Conservation (phyloP, 2,888 invertebrate genomes). For the Hypena proboscidalis region DNA sequence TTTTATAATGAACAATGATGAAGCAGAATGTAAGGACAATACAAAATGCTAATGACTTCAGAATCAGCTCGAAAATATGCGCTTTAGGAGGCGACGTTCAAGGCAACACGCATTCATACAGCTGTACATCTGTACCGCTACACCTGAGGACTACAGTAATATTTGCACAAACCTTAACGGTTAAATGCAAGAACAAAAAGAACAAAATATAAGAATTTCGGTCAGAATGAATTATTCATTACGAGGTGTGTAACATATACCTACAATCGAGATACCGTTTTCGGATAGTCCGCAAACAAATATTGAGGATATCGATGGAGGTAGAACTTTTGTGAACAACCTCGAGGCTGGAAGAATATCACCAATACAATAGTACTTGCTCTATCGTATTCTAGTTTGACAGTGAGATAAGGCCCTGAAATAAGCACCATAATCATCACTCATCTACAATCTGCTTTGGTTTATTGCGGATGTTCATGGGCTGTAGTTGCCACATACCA, state of each 20-base stretch:
- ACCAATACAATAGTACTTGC: no score
- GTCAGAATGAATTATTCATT: conserved; percentile 52
- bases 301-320: conserved; percentile 23
- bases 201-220: conserved; percentile 33
- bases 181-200: conserved; percentile 19
- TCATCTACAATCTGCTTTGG: no score
- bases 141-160: conserved; percentile 4
- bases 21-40: conserved; percentile 26
- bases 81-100: conserved; percentile 29
- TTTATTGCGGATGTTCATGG: no score
- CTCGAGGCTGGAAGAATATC: no score
- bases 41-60: conserved; percentile 24
- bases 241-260: conserved; percentile 16
- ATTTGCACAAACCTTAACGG: conserved; percentile 35
- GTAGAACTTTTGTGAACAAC: no score
- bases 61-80: conserved; percentile 27
- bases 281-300: conserved; percentile 26
- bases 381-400: no score
- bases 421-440: no score
- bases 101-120: conserved; percentile 28
- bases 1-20: conserved; percentile 25
- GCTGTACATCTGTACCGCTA: conserved; percentile 37
- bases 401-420: no score
- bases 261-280: conserved; percentile 40
- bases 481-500: no score